Evolutionary conservation across 2,888 invertebrate species (phyloP).

Genomic region (Tinea pellionella): DNA sequence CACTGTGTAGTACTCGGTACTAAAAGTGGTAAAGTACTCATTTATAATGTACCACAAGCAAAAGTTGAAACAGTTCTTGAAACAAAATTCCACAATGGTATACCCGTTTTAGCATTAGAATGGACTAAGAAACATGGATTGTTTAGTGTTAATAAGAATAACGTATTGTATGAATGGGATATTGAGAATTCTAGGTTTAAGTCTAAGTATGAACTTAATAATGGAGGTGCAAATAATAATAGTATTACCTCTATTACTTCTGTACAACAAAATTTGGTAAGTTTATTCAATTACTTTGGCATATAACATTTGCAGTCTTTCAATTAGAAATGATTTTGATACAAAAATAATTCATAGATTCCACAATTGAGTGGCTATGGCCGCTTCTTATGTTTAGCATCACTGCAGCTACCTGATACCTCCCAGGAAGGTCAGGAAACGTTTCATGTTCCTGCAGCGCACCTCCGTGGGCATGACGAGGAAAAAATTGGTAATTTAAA

Average conservation of each 20-base stretch:
- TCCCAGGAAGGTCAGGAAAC: too few relatives aligned
- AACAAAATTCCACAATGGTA: slow-evolving; percentile 40
- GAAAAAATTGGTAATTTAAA: too few relatives aligned
- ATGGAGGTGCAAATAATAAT: slow-evolving; percentile 75
- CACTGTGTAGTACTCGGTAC: slow-evolving; percentile 80
- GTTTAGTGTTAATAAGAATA: slow-evolving; percentile 64
- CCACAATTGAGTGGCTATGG: too few relatives aligned
- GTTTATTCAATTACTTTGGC: slow-evolving; percentile 19
- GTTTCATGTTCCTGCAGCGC: too few relatives aligned
- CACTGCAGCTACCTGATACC: too few relatives aligned
- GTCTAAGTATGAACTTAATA: slow-evolving; percentile 59
- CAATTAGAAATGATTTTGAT: too few relatives aligned
- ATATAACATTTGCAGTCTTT: neutral
- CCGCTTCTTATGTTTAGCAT: too few relatives aligned
- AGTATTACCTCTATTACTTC: slow-evolving; percentile 71
- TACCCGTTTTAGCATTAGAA: slow-evolving; percentile 59
- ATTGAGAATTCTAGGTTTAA: slow-evolving; percentile 51
- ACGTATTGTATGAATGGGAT: slow-evolving; percentile 68
- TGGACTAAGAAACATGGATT: slow-evolving; percentile 67
- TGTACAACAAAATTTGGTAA: slow-evolving; percentile 63
- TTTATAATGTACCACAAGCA: slow-evolving; percentile 77
- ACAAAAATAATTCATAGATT: too few relatives aligned
- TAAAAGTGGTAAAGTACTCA: slow-evolving; percentile 74
- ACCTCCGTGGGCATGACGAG: too few relatives aligned
- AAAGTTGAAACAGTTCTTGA: slow-evolving; percentile 71